Evolutionary conservation across 2,797 vertebrate genomes (phyloP).

Genomic region (Dendrocincla tyrannina): DNA sequence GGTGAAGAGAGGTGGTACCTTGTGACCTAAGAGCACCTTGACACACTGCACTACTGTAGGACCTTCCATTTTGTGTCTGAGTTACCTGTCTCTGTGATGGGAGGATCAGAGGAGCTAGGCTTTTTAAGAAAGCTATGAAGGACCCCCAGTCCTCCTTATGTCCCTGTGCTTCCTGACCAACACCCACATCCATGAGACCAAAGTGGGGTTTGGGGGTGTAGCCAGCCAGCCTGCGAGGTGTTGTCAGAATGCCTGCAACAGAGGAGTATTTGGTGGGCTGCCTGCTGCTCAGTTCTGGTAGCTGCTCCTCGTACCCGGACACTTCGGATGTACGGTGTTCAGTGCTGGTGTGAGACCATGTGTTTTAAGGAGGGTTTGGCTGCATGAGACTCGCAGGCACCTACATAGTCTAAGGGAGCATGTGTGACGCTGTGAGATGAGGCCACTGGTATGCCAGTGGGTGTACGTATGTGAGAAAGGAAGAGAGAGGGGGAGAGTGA

Average conservation of each 20-base stretch:
- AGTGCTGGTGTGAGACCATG: neutral
- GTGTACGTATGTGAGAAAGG: slow-evolving; percentile 31
- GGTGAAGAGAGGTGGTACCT: neutral
- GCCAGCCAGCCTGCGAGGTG: neutral
- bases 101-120: neutral
- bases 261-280: neutral
- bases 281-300: neutral
- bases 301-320: accelerated
- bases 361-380: neutral
- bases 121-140: neutral
- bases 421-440: slow-evolving; percentile 50
- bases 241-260: neutral
- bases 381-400: neutral
- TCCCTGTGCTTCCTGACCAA: neutral
- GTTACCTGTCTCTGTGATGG: neutral
- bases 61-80: neutral
- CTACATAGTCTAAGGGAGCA: neutral
- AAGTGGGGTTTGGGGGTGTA: neutral
- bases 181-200: neutral
- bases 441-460: neutral
- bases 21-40: neutral
- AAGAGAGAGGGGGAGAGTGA: slow-evolving; percentile 50
- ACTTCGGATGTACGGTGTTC: too few species aligned
- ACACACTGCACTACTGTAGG: accelerated
- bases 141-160: neutral